A percentile compares a stretch with the other conserved stretches of the same genome.
Conservation (phyloP, 1,140 invertebrate species). For the Limonius californicus region DNA sequence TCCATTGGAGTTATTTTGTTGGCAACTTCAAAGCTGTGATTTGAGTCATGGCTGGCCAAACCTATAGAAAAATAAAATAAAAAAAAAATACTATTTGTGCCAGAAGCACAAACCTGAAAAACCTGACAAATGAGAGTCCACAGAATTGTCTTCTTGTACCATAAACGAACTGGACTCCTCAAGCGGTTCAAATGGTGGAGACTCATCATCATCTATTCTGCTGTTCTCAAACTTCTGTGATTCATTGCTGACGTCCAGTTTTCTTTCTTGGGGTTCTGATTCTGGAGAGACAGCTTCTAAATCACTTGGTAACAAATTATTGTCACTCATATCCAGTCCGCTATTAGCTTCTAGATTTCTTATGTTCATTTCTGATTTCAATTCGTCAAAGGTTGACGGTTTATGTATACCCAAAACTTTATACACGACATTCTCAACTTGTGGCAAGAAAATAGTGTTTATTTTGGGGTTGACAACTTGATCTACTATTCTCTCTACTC, state of each 20-base stretch:
- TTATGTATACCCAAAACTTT: slow-evolving; percentile 78
- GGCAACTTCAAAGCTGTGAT: slow-evolving; percentile 27
- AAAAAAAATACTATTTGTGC: no score
- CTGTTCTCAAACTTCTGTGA: slow-evolving; percentile 52
- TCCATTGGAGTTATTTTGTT: slow-evolving; percentile 36
- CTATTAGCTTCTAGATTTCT: slow-evolving; percentile 40
- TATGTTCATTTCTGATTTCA: slow-evolving; percentile 44
- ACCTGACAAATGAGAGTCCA: slow-evolving; percentile 57
- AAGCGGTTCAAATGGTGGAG: slow-evolving; percentile 63
- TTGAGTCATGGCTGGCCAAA: slow-evolving; percentile 36
- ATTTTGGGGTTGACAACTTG: slow-evolving; percentile 94
- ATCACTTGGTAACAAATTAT: slow-evolving; percentile 68
- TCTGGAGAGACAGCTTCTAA: slow-evolving; percentile 75
- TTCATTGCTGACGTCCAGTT: slow-evolving; percentile 39
- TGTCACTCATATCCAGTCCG: slow-evolving; percentile 42
- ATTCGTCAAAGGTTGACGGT: slow-evolving; percentile 47
- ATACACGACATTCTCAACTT: slow-evolving; percentile 88
- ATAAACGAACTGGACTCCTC: slow-evolving; percentile 42
- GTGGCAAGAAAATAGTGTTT: slow-evolving; percentile 77
- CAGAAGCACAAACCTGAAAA: slow-evolving; percentile 52
- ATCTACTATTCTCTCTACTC: slow-evolving; percentile 90
- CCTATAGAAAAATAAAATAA: slow-evolving; percentile 50
- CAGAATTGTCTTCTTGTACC: slow-evolving; percentile 45
- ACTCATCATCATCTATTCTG: slow-evolving; percentile 62
- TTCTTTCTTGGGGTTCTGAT: slow-evolving; percentile 56